Conservation (phyloP, 1,140 invertebrate species). For the Hyles vespertilio region DNA sequence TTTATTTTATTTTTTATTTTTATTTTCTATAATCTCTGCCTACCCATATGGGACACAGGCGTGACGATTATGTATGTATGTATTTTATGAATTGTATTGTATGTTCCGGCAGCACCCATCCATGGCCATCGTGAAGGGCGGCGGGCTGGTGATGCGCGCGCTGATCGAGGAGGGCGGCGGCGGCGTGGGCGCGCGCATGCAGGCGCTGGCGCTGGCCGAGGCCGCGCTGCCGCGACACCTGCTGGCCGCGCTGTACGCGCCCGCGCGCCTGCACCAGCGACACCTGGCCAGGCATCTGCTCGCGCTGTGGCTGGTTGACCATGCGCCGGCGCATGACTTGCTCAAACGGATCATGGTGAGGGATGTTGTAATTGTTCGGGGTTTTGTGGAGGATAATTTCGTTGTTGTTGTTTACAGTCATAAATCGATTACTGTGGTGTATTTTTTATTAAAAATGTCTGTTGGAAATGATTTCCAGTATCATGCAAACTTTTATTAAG, state of each 20-base stretch:
- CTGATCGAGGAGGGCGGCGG: slow-evolving; percentile 97
- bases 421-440: no score
- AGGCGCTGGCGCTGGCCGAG: slow-evolving; percentile 96
- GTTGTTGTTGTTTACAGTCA: no score
- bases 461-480: no score
- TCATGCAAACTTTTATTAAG: no score
- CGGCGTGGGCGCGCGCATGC: slow-evolving; percentile 95
- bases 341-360: slow-evolving; percentile 92
- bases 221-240: slow-evolving; percentile 97
- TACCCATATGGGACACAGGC: no score
- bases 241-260: slow-evolving; percentile 89
- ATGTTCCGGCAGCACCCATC: slow-evolving; percentile 87
- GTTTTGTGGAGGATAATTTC: no score
- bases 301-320: slow-evolving; percentile 97
- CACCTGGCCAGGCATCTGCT: slow-evolving; percentile 98
- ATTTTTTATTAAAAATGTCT: no score
- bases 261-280: slow-evolving; percentile 77
- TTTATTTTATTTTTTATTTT: no score
- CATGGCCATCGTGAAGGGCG: slow-evolving; percentile 97
- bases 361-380: neutral
- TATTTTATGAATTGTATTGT: neutral
- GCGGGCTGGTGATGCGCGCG: slow-evolving; percentile 96
- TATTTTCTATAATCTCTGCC: no score
- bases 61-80: no score
- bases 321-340: slow-evolving; percentile 93